phyloP scores from a whole-genome alignment of 2,797 vertebrate species.

The Danionella dracula region DNA sequence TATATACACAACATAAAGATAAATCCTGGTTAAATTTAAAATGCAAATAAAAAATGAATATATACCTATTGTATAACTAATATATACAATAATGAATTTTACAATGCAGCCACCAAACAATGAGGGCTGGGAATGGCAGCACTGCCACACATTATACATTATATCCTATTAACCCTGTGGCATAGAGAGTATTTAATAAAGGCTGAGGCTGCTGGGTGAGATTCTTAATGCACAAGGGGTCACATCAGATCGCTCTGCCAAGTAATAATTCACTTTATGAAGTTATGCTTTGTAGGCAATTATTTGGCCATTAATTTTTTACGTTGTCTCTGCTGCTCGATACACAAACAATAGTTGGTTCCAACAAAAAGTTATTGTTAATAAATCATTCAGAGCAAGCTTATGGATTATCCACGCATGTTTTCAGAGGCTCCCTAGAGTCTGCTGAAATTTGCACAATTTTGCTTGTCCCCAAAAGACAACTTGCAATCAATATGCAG shows the following conservation, averaged over 20 bases:
- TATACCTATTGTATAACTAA: no score
- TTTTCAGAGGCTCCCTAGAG: constrained; percentile 53
- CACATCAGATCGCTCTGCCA: constrained; percentile 40
- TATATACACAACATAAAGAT: no score
- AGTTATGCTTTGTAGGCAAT: constrained; percentile 59
- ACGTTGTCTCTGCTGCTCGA: constrained; percentile 56
- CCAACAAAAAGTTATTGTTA: constrained; percentile 58
- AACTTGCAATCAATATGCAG: constrained; percentile 58
- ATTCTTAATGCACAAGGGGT: constrained; percentile 31
- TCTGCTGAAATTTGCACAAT: constrained; percentile 50
- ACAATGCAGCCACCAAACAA: no score
- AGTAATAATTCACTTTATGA: constrained; percentile 52
- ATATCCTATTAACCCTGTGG: constrained; percentile 46
- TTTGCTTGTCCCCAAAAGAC: constrained; percentile 2
- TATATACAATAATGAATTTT: no score
- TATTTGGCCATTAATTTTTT: constrained; percentile 70
- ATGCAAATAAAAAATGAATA: no score
- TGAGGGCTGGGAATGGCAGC: not conserved
- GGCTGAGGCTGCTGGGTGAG: constrained; percentile 23
- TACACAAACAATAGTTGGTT: constrained; percentile 66
- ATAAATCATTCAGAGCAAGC: constrained; percentile 63
- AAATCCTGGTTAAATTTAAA: no score
- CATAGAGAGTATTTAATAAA: constrained; percentile 50
- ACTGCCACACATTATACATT: constrained; percentile 3
- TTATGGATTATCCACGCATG: constrained; percentile 58